A percentile compares a stretch with the other conserved stretches of the same genome.
Evolutionary conservation across 2,797 vertebrate genomes (phyloP).

Genomic region (Manis crassicaudata): DNA sequence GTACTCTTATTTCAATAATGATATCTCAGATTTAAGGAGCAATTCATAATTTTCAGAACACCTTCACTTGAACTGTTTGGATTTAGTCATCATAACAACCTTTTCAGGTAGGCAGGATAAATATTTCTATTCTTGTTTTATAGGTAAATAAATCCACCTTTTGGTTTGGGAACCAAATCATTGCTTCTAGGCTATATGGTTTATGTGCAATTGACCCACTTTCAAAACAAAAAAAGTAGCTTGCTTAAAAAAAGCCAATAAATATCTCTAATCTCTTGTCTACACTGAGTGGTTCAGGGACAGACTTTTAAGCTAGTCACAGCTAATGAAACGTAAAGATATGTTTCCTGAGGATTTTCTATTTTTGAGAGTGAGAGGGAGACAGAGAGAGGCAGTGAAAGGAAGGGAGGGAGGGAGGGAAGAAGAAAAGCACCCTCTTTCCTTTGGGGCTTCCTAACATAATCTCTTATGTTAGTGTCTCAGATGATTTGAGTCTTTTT

Average conservation of each 20-base stretch:
- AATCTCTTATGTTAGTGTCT: neutral
- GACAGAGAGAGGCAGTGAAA: neutral
- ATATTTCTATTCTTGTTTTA: neutral
- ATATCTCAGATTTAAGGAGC: neutral
- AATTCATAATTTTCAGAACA: slow-evolving; percentile 3
- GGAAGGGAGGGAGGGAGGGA: neutral
- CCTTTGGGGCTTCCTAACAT: neutral
- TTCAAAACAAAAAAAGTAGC: neutral
- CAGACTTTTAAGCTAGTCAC: neutral
- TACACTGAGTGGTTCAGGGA: neutral
- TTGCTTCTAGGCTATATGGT: neutral
- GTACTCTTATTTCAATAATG: neutral
- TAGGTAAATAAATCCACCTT: neutral
- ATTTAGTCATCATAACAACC: neutral
- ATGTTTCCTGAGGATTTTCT: neutral
- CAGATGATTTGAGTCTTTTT: neutral
- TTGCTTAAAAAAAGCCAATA: neutral
- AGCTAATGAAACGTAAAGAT: neutral
- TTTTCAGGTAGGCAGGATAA: neutral
- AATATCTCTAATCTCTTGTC: neutral
- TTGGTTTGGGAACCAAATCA: neutral
- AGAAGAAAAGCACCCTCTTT: neutral
- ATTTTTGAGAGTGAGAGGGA: neutral
- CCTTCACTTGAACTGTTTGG: neutral
- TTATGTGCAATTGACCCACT: neutral